Conservation (phyloP, 2,888 invertebrate species). For the Eumacrocentrus americanus region DNA sequence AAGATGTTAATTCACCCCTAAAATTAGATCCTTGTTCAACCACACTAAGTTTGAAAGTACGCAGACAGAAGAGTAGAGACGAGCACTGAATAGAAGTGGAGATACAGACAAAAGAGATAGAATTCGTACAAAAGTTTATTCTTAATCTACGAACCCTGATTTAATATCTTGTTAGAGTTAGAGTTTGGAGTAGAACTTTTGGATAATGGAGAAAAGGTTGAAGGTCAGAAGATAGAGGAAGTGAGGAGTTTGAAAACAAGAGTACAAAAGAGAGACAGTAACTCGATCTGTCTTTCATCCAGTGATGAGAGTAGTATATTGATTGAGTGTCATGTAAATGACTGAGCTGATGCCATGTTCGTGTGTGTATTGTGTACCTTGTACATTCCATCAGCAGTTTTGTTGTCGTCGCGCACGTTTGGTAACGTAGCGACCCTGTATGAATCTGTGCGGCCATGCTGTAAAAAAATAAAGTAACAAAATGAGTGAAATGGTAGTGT, state of each 20-base stretch:
- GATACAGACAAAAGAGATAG: neutral
- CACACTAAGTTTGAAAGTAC: neutral
- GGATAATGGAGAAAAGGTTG: too few relatives aligned
- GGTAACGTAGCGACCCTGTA: conserved; percentile 97
- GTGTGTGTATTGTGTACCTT: conserved; percentile 70
- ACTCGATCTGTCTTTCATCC: too few relatives aligned
- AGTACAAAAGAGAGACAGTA: too few relatives aligned
- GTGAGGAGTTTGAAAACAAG: too few relatives aligned
- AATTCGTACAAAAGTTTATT: neutral
- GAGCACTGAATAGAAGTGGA: too few relatives aligned
- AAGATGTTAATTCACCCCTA: conserved; percentile 21
- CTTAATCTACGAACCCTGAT: neutral
- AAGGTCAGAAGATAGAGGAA: too few relatives aligned
- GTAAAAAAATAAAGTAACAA: conserved; percentile 62
- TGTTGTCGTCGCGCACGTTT: conserved; percentile 91
- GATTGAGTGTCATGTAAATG: neutral
- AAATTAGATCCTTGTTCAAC: neutral
- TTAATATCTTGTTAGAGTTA: too few relatives aligned
- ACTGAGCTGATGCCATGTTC: conserved; percentile 5
- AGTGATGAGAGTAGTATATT: too few relatives aligned
- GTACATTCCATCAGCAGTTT: conserved; percentile 91
- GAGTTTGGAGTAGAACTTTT: too few relatives aligned
- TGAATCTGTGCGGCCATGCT: conserved; percentile 95
- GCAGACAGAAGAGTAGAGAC: too few relatives aligned
- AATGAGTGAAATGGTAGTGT: conserved; percentile 37